Evolutionary conservation across 2,797 vertebrate genomes (phyloP).

Genomic region (Anguilla anguilla): DNA sequence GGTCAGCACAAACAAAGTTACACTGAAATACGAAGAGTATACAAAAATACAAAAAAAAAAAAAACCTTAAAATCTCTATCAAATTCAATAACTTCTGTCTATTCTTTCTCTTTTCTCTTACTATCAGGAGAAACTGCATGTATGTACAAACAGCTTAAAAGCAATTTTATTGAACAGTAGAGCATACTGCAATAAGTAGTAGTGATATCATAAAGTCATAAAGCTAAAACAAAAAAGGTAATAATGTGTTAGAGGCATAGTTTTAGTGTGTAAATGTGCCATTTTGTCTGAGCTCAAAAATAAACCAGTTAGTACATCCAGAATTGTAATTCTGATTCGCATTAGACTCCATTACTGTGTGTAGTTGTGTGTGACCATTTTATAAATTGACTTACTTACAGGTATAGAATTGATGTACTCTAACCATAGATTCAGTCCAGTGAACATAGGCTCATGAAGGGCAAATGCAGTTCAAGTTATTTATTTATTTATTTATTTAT

Average conservation of each 20-base stretch:
- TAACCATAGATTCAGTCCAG: neutral
- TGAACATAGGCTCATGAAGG: neutral
- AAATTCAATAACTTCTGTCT: neutral
- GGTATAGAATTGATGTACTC: neutral
- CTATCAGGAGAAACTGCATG: neutral
- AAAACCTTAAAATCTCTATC: neutral
- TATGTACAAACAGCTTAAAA: neutral
- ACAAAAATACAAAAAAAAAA: neutral
- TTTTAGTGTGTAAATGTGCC: neutral
- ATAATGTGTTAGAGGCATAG: neutral
- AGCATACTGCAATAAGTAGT: neutral
- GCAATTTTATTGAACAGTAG: neutral
- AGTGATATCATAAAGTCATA: neutral
- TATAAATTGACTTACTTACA: neutral
- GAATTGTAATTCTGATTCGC: neutral
- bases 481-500: neutral
- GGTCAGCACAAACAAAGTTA: neutral
- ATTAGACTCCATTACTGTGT: neutral
- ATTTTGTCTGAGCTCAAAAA: neutral
- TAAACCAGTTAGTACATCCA: neutral
- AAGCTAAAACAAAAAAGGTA: neutral
- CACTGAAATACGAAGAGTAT: neutral
- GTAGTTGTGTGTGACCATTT: neutral
- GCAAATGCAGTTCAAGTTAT: neutral
- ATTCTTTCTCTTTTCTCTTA: neutral